These are phyloP conservation scores for Lepidotrigona ventralis DNA, from an alignment of 1,140 invertebrate genomes.

Conservation along the genomic window DNA sequence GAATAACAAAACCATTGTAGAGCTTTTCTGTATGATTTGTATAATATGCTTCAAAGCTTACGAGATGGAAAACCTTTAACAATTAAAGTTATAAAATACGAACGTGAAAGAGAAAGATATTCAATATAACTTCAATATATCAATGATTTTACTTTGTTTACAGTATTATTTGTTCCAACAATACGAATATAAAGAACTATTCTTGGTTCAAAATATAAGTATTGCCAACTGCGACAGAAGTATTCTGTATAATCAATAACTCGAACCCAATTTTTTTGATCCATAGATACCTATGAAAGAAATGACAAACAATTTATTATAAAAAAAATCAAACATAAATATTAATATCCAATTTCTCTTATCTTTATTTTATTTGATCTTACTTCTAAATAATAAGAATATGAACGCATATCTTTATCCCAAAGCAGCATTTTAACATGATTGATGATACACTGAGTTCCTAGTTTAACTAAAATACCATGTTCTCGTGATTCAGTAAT, in stretches of 20 bases:
- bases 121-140: background rate
- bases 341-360: background rate
- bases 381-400: slow-evolving; percentile 96
- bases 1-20: slow-evolving; percentile 90
- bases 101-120: background rate
- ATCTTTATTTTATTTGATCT: slow-evolving; percentile 1
- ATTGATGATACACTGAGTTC: slow-evolving; percentile 94
- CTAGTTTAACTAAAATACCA: slow-evolving; percentile 94
- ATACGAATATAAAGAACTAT: slow-evolving; percentile 95
- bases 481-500: slow-evolving; percentile 91
- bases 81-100: slow-evolving; percentile 1
- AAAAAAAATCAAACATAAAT: background rate
- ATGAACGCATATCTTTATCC: slow-evolving; percentile 96
- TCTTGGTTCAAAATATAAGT: slow-evolving; percentile 93
- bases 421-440: slow-evolving; percentile 95
- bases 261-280: slow-evolving; percentile 96
- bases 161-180: slow-evolving; percentile 97
- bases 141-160: slow-evolving; percentile 87
- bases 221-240: slow-evolving; percentile 97
- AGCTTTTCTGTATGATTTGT: slow-evolving; percentile 88
- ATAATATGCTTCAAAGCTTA: slow-evolving; percentile 94
- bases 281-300: slow-evolving; percentile 89
- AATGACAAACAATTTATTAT: background rate
- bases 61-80: slow-evolving; percentile 93
- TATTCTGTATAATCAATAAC: slow-evolving; percentile 95